Evolutionary conservation across 1,140 invertebrate species (phyloP), one percentile per base, ranked within the genome.

Genomic region (Stegodyphus dumicola): DNA sequence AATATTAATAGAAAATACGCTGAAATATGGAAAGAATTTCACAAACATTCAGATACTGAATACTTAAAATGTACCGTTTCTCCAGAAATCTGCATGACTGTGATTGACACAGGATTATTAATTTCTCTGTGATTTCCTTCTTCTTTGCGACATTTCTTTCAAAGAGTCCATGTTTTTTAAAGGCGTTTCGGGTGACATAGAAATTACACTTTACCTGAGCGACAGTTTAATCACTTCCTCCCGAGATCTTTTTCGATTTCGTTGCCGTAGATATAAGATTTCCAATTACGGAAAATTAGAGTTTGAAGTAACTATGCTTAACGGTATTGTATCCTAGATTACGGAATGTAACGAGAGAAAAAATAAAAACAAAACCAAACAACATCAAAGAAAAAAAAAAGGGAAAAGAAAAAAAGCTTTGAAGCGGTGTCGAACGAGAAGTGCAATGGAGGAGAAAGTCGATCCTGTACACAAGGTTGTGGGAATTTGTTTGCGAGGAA

Each of bases 161-260:
- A 71, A 69, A 4, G 13, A 5, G 6, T 49, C 11, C 11, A 60
- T 7, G 60, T 48, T 53, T 80, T 79, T 80, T 80, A 56, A 71
- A n/a, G 51, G 18, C 4, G 13, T 60, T 18, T 17, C 18, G 33
- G 52, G 52, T 48, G 52, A 60, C 53, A 60, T 6, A 49, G 53
- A 71, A 80, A 71, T 80, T 71, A 56, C 52, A 52, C 67, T 66
- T 80, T 71, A 71, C 67, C 67, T 71, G 77, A 80, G 77, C 67
- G 77, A 80, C 77, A 80, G 53, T 80, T 80, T 80, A 80, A 80
- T 80, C 77, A 71, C 67, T 71, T 69, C 69, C 49, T 54, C 60
- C n/a, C 15, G 65, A 78, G 9, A 67, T 69, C 65, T 54, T 54
- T 60, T 80, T 80, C 67, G 18, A 71, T 80, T 80, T 13, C 67